Conservation (phyloP, 92 coral and sea anemone genomes). For the Phenganax subtilis region DNA sequence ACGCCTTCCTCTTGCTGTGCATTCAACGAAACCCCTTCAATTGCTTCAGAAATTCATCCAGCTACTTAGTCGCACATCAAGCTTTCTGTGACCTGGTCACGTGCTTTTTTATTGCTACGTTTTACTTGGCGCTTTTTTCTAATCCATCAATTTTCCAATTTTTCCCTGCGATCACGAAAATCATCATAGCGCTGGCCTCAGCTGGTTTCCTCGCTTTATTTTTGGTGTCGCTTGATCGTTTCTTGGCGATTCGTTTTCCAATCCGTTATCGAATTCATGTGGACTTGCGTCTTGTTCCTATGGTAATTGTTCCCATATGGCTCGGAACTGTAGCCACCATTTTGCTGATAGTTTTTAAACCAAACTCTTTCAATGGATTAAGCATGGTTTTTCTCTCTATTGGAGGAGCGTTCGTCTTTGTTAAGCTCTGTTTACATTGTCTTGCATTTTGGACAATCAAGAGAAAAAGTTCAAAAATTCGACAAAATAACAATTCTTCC, state of each 20-base stretch:
- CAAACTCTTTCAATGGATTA: not conserved
- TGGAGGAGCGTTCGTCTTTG: not conserved
- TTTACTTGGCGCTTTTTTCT: not conserved
- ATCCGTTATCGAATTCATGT: slow-evolving; percentile 21
- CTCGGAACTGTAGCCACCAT: not conserved
- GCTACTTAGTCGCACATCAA: slow-evolving; percentile 26
- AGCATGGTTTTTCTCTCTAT: not conserved
- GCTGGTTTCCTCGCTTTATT: slow-evolving; percentile 17
- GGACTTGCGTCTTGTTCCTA: no score
- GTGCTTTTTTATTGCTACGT: not conserved
- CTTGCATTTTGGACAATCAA: slow-evolving; percentile 7
- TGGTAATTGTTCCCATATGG: not conserved
- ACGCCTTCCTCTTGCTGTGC: not conserved
- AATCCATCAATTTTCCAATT: not conserved
- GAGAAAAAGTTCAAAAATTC: not conserved
- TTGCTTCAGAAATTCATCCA: slow-evolving; percentile 18
- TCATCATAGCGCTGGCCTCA: not conserved
- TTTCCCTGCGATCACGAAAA: not conserved
- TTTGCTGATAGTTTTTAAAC: not conserved
- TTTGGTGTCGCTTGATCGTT: slow-evolving; percentile 22
- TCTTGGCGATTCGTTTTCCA: slow-evolving; percentile 23
- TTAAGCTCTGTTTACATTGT: slow-evolving; percentile 4
- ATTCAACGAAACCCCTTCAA: not conserved
- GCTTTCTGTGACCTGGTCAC: slow-evolving; percentile 13
- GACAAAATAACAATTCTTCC: not conserved